A percentile compares a stretch with the other conserved stretches of the same genome.
Conservation (phyloP, 37 sponge, comb jelly and placozoan species). For the Petrosia ficiformis region DNA sequence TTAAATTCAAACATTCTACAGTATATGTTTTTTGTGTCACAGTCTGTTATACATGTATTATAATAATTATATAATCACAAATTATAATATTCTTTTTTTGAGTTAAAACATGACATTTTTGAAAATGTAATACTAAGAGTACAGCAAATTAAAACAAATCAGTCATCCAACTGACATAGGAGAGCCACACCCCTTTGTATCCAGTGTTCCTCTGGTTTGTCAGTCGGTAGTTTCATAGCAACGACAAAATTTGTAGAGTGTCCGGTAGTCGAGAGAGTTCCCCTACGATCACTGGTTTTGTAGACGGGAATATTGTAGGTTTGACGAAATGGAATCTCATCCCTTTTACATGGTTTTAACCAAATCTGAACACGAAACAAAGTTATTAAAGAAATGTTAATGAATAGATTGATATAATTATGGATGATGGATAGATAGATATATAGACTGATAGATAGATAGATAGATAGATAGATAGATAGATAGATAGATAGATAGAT, state of each 20-base stretch:
- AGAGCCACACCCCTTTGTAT: conserved; percentile 96
- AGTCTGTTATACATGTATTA: no score
- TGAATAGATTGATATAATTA: neutral
- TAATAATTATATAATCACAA: no score
- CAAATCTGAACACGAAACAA: conserved; percentile 64
- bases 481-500: no score
- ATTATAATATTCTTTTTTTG: no score
- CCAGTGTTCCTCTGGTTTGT: conserved; percentile 97
- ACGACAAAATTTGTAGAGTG: conserved; percentile 99
- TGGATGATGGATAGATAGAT: no score
- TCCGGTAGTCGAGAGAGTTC: conserved; percentile 97
- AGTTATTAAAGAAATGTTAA: neutral
- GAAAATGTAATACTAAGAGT: neutral
- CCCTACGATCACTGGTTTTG: conserved; percentile 98
- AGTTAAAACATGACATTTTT: neutral
- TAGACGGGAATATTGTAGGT: conserved; percentile 92
- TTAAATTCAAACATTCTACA: no score
- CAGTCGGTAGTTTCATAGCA: conserved; percentile 89
- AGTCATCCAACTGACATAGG: conserved; percentile 98
- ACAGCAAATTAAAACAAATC: conserved; percentile 1
- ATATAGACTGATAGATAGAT: no score
- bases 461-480: no score
- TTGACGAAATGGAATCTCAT: conserved; percentile 75
- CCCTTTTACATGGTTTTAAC: conserved; percentile 93
- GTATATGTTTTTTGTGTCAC: no score